These are phyloP conservation scores for Spodoptera littoralis DNA, from an alignment of 2,888 invertebrate genomes.

Conservation along the genomic window DNA sequence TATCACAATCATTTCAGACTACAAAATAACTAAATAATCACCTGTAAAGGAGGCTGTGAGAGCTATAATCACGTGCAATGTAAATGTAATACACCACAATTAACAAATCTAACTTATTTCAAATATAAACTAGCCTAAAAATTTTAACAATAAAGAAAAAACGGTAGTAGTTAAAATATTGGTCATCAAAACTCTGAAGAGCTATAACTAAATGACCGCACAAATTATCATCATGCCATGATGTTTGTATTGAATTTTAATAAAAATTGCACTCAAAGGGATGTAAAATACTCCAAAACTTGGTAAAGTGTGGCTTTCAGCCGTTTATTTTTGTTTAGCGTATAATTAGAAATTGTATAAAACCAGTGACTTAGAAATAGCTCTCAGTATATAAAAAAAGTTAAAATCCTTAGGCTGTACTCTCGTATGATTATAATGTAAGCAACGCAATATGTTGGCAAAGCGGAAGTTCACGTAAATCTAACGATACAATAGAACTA, in stretches of 20 bases:
- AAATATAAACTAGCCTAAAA: constrained; percentile 89
- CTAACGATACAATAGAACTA: constrained; percentile 88
- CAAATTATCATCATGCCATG: constrained; percentile 85
- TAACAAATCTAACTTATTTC: constrained; percentile 88
- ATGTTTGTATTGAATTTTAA: constrained; percentile 81
- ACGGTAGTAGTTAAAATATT: constrained; percentile 84
- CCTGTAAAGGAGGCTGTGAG: constrained; percentile 84
- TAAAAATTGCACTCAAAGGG: constrained; percentile 81
- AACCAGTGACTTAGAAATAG: constrained; percentile 88
- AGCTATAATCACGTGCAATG: constrained; percentile 85
- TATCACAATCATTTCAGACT: constrained; percentile 87
- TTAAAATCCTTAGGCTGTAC: constrained; percentile 89
- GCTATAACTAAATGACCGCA: constrained; percentile 87
- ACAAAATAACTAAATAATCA: constrained; percentile 79
- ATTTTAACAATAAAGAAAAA: constrained; percentile 87
- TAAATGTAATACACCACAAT: constrained; percentile 86
- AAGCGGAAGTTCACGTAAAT: constrained; percentile 88
- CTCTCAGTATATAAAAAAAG: constrained; percentile 87
- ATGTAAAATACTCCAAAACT: constrained; percentile 88
- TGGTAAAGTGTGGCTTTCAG: constrained; percentile 80
- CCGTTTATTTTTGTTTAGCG: constrained; percentile 74
- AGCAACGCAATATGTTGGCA: constrained; percentile 89
- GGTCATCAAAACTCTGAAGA: constrained; percentile 87
- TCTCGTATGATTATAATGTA: constrained; percentile 87
- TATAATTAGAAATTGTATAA: constrained; percentile 83